Evolutionary conservation across 2,888 invertebrate species (phyloP).

Genomic region (Teleiodes luculella): DNA sequence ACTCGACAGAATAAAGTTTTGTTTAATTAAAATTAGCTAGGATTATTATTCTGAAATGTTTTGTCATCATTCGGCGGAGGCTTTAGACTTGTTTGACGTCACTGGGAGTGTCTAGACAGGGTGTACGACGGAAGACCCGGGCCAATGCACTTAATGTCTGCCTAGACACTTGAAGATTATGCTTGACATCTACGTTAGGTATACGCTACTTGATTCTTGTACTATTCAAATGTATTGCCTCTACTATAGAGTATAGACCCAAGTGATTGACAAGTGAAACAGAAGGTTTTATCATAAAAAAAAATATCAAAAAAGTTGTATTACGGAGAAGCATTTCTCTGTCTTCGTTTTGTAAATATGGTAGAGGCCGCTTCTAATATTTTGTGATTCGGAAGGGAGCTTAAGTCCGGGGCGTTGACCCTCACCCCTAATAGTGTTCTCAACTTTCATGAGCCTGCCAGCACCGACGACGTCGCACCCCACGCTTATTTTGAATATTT

Average conservation of each 20-base stretch:
- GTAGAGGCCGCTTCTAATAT: constrained; percentile 44
- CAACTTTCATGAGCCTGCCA: constrained; percentile 43
- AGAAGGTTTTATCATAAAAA: too few relatives aligned
- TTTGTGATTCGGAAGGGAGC: constrained; percentile 49
- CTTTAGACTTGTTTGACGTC: constrained; percentile 38
- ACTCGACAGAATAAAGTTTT: too few relatives aligned
- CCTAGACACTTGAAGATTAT: constrained; percentile 6
- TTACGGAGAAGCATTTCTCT: not conserved
- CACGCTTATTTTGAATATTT: constrained; percentile 38
- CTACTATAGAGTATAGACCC: too few relatives aligned
- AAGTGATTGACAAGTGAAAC: too few relatives aligned
- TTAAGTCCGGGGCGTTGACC: constrained; percentile 55
- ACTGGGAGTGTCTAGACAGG: constrained; percentile 52
- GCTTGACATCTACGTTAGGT: constrained; percentile 2
- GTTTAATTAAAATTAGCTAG: not conserved
- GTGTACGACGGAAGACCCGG: constrained; percentile 41
- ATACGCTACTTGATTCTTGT: too few relatives aligned
- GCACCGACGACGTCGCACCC: constrained; percentile 33
- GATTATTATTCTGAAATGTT: not conserved
- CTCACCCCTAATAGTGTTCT: constrained; percentile 60
- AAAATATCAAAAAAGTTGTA: too few relatives aligned
- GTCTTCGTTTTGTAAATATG: not conserved
- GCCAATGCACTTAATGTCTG: constrained; percentile 38
- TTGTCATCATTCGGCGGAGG: not conserved
- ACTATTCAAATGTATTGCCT: too few relatives aligned